Percentiles rank a stretch among this genome's conserved stretches.
phyloP scores from a whole-genome alignment of 2,113 vertebrate genomes.

The Equus quagga region DNA sequence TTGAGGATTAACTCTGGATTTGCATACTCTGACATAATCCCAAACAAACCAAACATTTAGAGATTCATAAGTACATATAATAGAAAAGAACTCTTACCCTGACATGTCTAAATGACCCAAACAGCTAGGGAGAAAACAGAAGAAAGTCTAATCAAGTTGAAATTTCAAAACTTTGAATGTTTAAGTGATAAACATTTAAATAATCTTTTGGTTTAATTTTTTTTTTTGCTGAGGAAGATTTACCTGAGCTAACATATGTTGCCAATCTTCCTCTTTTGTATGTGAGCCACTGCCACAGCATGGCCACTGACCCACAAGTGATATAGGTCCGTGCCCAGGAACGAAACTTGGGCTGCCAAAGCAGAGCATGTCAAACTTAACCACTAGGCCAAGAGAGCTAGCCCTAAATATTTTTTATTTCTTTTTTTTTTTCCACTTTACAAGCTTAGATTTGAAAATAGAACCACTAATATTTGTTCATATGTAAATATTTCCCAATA shows the following conservation, averaged over 20 bases:
- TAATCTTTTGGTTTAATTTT: background rate
- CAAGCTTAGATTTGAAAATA: slow-evolving; percentile 32
- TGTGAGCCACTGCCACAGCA: no score
- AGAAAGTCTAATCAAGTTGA: background rate
- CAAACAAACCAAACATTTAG: background rate
- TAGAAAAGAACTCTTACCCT: background rate
- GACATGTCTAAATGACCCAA: background rate
- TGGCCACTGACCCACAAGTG: no score
- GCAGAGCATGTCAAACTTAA: no score
- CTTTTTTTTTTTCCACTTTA: background rate
- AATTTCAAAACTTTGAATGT: background rate
- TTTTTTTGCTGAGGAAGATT: no score
- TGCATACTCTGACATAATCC: slow-evolving; percentile 17
- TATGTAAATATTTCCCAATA: background rate
- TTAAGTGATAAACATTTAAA: background rate
- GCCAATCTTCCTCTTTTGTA: no score
- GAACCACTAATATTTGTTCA: slow-evolving; percentile 21
- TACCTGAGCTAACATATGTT: no score
- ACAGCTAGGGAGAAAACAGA: background rate
- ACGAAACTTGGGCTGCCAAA: no score
- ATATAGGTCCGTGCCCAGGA: no score
- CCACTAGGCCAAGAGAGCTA: no score
- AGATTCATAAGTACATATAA: background rate
- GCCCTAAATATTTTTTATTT: background rate
- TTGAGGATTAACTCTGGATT: slow-evolving; percentile 65